Base-by-base conservation (phyloP, 2,797 vertebrate genomes). In the Vultur gryphus region DNA sequence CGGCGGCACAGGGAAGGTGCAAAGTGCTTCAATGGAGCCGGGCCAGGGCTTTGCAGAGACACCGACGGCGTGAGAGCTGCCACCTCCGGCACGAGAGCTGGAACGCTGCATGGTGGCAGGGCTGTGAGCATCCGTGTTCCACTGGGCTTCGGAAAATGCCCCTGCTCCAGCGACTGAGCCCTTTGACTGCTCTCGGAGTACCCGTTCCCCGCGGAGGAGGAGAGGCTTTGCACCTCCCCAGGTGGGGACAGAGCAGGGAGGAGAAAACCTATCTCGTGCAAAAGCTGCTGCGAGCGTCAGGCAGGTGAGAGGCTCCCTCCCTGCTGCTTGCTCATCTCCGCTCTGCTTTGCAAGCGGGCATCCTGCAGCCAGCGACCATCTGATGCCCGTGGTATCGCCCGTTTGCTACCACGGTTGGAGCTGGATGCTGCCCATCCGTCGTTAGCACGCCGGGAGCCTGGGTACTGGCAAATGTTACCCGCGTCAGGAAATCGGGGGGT, bases 171-270 rank as follows among this genome's bases (percentile, higher is more conserved):
- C 1, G 1, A 2, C 44, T 4, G 24, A 44, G 44, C 51, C 79
- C 37, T 5, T 13, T 8, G 46, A 6, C 28, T 33, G 35, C 48
- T 46, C n/a, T 23, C 1, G 7, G 59, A 23, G 46, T 12, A 57
- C 26, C 31, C 2, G 1, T 26, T 39, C 10, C 33, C 19, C 2
- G 3, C 1, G 0, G 31, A 24, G 18, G 16, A 19, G 13, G 35
- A 44, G 61, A 57, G 25, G 35, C 35, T 41, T 49, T 58, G 82
- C 33, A 35, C 31, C 35, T 76, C 26, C 31, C 44, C 2, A 5
- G 59, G 81, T 25, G 21, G 19, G 20, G 51, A 10, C 16, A 10
- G 35, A 7, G 46, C 48, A 31, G 48, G 33, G 44, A 18, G 57
- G 35, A 31, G 57, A 9, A 51, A 14, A 43, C 13, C 46, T 4